phyloP scores from a whole-genome alignment of 2,113 vertebrate genomes.

The Limnothrissa miodon region DNA sequence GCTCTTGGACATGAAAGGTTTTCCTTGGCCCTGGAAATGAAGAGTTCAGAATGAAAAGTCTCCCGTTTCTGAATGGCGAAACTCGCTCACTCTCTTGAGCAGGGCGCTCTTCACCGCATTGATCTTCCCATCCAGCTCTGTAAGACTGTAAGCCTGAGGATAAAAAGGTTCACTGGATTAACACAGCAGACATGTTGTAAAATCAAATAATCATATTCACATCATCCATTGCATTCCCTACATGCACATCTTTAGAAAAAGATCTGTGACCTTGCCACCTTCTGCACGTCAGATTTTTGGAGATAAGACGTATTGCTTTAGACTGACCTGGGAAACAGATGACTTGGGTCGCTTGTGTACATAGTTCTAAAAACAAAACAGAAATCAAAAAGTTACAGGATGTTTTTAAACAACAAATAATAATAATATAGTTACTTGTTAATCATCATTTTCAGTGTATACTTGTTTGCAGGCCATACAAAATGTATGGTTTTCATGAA shows the following conservation, averaged over 20 bases:
- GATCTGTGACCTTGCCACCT: not conserved
- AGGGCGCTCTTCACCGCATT: conserved; percentile 86
- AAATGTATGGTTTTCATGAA: not conserved
- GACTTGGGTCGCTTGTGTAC: conserved; percentile 86
- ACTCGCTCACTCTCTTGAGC: conserved; percentile 82
- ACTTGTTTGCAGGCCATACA: not conserved
- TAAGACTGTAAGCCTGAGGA: conserved; percentile 84
- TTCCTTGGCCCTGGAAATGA: conserved; percentile 19
- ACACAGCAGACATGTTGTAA: no score
- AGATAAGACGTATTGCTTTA: not conserved
- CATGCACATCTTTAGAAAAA: not conserved
- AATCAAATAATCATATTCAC: conserved; percentile 38
- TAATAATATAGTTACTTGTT: no score
- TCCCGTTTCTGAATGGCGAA: conserved; percentile 67
- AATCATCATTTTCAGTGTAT: no score
- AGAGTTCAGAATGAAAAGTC: conserved; percentile 68
- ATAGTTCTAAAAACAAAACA: conserved; percentile 74
- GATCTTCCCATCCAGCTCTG: conserved; percentile 96
- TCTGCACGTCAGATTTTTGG: not conserved
- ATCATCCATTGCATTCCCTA: no score
- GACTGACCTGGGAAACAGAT: conserved; percentile 78
- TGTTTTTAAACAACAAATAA: no score
- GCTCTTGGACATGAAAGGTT: conserved; percentile 32
- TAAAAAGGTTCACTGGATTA: not conserved
- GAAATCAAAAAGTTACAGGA: no score